phyloP scores from a whole-genome alignment of 1,140 invertebrate species.

The Leptopilina clavipes region DNA sequence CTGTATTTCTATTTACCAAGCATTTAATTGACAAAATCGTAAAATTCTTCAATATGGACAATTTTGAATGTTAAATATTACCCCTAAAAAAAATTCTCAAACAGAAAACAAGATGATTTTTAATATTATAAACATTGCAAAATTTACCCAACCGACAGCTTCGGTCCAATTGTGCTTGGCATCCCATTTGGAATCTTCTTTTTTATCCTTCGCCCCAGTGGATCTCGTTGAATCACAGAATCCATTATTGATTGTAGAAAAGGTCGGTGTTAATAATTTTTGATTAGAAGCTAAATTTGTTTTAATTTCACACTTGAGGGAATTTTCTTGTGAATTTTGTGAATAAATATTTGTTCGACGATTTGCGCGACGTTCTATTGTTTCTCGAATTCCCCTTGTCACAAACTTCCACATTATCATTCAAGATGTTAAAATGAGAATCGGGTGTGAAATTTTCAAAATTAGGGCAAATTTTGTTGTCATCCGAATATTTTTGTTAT shows the following conservation, averaged over 20 bases:
- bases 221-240: conserved; percentile 52
- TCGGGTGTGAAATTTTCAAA: not conserved
- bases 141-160: conserved; percentile 66
- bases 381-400: conserved; percentile 63
- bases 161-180: conserved; percentile 61
- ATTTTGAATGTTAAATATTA: no score
- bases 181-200: conserved; percentile 57
- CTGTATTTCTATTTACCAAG: no score
- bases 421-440: not conserved
- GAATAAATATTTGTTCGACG: conserved; percentile 67
- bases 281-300: conserved; percentile 47
- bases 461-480: not conserved
- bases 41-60: no score
- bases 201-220: conserved; percentile 52
- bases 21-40: no score
- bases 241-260: conserved; percentile 47
- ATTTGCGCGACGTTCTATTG: conserved; percentile 59
- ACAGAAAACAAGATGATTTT: no score
- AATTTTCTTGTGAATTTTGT: conserved; percentile 56
- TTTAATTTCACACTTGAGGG: conserved; percentile 54
- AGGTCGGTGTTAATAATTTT: conserved; percentile 49
- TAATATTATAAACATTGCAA: not conserved
- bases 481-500: not conserved
- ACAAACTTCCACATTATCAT: conserved; percentile 68
- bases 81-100: no score